Evolutionary conservation across 2,113 vertebrate genomes (phyloP).

Genomic region (Marmota flaviventris): DNA sequence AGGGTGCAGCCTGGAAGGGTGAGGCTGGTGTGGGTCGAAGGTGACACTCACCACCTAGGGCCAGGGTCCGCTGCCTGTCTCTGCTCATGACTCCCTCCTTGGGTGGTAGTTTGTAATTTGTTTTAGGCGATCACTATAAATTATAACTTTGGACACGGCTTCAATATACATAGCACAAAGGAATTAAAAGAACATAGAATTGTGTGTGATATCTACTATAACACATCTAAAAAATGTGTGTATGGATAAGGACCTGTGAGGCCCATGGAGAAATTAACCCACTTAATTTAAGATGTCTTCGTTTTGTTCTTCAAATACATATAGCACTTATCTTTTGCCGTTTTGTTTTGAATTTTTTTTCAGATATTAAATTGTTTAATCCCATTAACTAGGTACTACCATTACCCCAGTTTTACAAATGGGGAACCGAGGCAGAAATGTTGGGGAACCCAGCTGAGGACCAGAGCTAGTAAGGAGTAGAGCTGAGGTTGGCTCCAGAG

Average conservation of each 20-base stretch:
- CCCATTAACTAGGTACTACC: not conserved
- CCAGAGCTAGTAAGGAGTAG: not conserved
- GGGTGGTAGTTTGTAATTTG: constrained; percentile 34
- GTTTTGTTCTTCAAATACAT: constrained; percentile 14
- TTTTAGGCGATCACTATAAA: constrained; percentile 53
- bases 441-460: not conserved
- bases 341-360: constrained; percentile 53
- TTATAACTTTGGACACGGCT: not conserved
- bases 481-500: not conserved
- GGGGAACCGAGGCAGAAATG: not conserved
- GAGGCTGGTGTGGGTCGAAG: constrained; percentile 44
- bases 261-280: constrained; percentile 60
- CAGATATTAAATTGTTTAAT: constrained; percentile 15
- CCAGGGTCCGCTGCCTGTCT: not conserved
- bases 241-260: constrained; percentile 29
- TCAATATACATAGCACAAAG: not conserved
- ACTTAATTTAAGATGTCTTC: constrained; percentile 41
- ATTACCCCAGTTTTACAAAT: constrained; percentile 1
- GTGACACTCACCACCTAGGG: not conserved
- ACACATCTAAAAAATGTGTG: not conserved
- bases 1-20: not conserved
- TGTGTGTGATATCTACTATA: constrained; percentile 26
- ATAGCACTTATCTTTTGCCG: not conserved
- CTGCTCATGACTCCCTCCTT: not conserved
- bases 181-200: not conserved